These are phyloP conservation scores for Hypercompe scribonia DNA, from an alignment of 2,888 invertebrate genomes.

Conservation along the genomic window DNA sequence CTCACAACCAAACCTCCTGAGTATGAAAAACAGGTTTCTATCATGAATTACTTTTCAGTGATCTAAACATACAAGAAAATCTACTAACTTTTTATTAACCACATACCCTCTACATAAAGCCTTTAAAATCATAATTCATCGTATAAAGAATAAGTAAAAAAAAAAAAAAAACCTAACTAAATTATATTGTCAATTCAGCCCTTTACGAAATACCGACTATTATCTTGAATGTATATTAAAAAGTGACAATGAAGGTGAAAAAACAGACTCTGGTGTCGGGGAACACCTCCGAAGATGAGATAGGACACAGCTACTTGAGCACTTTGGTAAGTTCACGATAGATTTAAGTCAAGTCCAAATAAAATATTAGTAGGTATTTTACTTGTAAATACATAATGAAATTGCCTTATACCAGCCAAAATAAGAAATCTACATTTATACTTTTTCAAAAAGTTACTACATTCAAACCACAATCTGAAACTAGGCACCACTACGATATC, in stretches of 20 bases:
- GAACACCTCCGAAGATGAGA: constrained; percentile 82
- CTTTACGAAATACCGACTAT: constrained; percentile 18
- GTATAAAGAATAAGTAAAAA: neutral
- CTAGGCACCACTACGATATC: no score
- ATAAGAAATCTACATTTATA: no score
- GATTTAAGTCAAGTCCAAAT: neutral
- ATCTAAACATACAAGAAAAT: no score
- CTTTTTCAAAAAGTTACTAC: no score
- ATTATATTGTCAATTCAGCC: constrained; percentile 22
- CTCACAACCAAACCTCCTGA: neutral
- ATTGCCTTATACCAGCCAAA: no score
- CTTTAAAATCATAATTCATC: neutral
- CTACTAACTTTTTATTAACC: neutral
- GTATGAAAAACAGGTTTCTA: neutral
- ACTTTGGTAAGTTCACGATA: constrained; percentile 76
- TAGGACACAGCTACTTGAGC: constrained; percentile 81
- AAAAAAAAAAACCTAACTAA: neutral
- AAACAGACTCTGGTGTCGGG: constrained; percentile 76
- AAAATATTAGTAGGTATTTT: neutral
- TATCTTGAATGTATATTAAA: constrained; percentile 39
- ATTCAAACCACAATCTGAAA: no score
- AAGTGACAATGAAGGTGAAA: constrained; percentile 70
- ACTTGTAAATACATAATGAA: neutral
- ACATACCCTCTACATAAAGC: no score
- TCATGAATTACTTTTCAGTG: neutral